Evolutionary conservation across 2,888 invertebrate genomes (phyloP), one percentile per base, ranked within the genome.

Genomic region (Zygogramma bicolorata): DNA sequence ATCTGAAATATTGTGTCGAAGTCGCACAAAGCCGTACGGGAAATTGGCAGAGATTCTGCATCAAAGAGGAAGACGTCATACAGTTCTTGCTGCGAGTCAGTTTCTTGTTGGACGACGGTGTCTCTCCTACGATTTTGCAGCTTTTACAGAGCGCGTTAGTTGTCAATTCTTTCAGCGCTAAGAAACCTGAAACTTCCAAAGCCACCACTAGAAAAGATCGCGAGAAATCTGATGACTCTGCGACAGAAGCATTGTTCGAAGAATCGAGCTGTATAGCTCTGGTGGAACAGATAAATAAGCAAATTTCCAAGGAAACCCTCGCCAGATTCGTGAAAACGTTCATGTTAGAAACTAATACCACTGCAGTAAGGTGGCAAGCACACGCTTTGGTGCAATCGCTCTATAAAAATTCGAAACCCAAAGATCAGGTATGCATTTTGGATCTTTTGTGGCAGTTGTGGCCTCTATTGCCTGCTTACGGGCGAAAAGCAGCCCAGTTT

Each of bases 41-140:
- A 79, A 98, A 98, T 88, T 99, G 98, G 98, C 98, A 98, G 87
- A 91, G 93, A 83, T 95, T 95, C 85, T 97, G 97, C 83, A 86
- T 91, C 1, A 90, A 90, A 38, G 93, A 94, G 81, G 92, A 93
- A 29, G 91, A 91, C 76, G 93, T 93, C 3, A 91, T 97, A 60
- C 89, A 96, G 27, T 93, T 96, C 79, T 92, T 98, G 82, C 90
- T 98, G 82, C 91, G 94, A 72, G 94, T 95, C 59, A 95, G 96
- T 81, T 94, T 96, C 72, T 90, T 94, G 60, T 89, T 98, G 70
- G 97, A 97, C 85, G 97, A 97, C 88, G 94, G 91, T 63, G 97
- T 98, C 3, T 95, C 97, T 71, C 95, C 97, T 57, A 95, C 96
- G 7, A 93, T 97, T 66, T 89, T 98, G 70, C 97, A 97, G 86